A percentile compares a stretch with the other conserved stretches of the same genome.
Evolutionary conservation across 2,113 vertebrate species (phyloP).

Genomic region (Scopus umbretta): DNA sequence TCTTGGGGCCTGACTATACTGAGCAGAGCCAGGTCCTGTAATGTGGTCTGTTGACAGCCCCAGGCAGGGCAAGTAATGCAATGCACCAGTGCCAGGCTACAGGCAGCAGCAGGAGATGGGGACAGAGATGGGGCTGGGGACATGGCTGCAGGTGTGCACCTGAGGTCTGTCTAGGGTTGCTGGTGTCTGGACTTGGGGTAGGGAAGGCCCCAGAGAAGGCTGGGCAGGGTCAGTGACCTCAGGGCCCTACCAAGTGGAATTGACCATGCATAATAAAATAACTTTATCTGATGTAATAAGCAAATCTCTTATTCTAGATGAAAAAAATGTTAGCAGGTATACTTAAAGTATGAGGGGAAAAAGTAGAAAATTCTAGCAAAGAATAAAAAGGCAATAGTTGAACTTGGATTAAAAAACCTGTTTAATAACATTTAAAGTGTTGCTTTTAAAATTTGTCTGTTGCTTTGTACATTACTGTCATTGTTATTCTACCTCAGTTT

Average conservation of each 20-base stretch:
- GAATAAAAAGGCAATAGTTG: neutral
- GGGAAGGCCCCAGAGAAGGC: neutral
- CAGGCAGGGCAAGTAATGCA: neutral
- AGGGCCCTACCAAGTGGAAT: neutral
- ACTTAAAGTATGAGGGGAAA: neutral
- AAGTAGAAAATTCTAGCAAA: neutral
- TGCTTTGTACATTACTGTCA: neutral
- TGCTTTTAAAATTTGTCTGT: neutral
- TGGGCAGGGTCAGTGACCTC: no score
- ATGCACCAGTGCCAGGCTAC: no score
- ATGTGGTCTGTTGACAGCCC: neutral
- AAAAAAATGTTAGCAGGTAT: neutral
- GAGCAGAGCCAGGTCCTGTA: neutral
- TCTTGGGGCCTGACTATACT: neutral
- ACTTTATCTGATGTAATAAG: neutral
- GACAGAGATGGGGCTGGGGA: neutral
- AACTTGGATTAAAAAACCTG: neutral
- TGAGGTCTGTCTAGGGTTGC: neutral
- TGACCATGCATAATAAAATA: conserved; percentile 13
- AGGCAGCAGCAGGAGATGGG: neutral
- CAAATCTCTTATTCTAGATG: neutral
- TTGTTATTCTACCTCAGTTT: neutral
- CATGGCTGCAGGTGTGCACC: accelerated
- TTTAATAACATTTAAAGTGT: neutral
- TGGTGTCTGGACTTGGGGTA: neutral